Conservation (phyloP, 1,140 invertebrate genomes). For the Leptinotarsa defecta region DNA sequence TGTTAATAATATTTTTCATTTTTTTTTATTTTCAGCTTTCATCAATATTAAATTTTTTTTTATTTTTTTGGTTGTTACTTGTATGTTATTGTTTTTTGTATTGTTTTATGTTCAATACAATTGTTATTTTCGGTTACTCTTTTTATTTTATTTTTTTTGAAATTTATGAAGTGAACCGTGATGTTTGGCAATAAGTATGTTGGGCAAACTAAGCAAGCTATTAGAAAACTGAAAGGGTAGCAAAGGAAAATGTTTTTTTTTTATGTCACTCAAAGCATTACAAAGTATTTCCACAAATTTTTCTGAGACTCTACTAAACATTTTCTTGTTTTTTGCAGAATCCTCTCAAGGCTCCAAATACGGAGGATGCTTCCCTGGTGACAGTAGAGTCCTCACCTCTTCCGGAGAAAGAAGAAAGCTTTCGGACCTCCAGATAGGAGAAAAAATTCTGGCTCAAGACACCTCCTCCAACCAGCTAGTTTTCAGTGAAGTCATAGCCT, state of each 20-base stretch:
- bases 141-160: no score
- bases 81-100: no score
- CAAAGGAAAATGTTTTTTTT: neutral
- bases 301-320: neutral
- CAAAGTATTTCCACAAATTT: neutral
- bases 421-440: constrained; percentile 74
- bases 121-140: no score
- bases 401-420: constrained; percentile 65
- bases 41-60: no score
- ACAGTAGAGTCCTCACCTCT: constrained; percentile 66
- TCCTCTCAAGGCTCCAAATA: constrained; percentile 83
- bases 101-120: no score
- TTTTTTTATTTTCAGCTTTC: no score
- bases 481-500: constrained; percentile 87
- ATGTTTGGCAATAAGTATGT: no score
- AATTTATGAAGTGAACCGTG: no score
- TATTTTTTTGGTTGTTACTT: no score
- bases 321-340: constrained; percentile 69
- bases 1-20: no score
- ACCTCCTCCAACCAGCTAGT: constrained; percentile 65
- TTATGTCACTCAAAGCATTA: neutral
- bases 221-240: no score
- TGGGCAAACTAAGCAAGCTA: no score
- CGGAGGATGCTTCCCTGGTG: constrained; percentile 80
- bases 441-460: constrained; percentile 78